Percentiles rank a stretch among this genome's conserved stretches.
These are phyloP conservation scores for Oxytorus armatus DNA, from an alignment of 2,888 invertebrate genomes.

Conservation along the genomic window DNA sequence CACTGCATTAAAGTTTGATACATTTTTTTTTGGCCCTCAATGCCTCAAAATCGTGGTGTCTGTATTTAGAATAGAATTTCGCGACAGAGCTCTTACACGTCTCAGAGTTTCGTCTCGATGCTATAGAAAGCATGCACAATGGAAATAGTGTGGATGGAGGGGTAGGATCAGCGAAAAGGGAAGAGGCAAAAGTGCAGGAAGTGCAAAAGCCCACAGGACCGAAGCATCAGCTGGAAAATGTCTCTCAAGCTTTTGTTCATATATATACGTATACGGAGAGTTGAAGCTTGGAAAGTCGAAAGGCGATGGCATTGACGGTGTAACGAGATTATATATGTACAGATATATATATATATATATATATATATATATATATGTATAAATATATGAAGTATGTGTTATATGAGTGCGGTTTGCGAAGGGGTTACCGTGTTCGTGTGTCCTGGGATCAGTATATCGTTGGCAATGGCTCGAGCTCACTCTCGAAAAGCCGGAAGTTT, in stretches of 20 bases:
- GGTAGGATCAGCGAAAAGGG: slow-evolving; percentile 9
- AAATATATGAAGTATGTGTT: slow-evolving; percentile 1
- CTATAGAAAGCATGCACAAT: slow-evolving; percentile 34
- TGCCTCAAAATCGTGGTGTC: neutral
- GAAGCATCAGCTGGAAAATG: slow-evolving; percentile 41
- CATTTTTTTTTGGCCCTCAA: neutral
- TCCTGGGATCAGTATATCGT: slow-evolving; percentile 32
- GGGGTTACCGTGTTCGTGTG: slow-evolving; percentile 26
- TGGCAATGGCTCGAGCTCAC: slow-evolving; percentile 33
- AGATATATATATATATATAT: neutral
- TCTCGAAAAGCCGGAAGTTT: slow-evolving; percentile 61
- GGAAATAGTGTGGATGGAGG: neutral
- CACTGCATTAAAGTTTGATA: neutral
- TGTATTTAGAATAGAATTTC: slow-evolving; percentile 9
- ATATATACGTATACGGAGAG: slow-evolving; percentile 1
- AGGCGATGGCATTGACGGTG: slow-evolving; percentile 27
- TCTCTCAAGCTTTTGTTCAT: slow-evolving; percentile 42
- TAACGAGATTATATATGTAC: neutral
- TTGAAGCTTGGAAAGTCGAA: slow-evolving; percentile 51
- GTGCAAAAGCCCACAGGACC: slow-evolving; percentile 49
- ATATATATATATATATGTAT: neutral
- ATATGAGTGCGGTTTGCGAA: slow-evolving; percentile 27
- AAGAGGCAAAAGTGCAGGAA: slow-evolving; percentile 46
- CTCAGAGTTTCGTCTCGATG: neutral
- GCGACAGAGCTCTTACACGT: neutral